Percentiles rank a stretch among this genome's conserved stretches.
Conservation (phyloP, 2,888 invertebrate genomes). For the Sthenelais limicola region DNA sequence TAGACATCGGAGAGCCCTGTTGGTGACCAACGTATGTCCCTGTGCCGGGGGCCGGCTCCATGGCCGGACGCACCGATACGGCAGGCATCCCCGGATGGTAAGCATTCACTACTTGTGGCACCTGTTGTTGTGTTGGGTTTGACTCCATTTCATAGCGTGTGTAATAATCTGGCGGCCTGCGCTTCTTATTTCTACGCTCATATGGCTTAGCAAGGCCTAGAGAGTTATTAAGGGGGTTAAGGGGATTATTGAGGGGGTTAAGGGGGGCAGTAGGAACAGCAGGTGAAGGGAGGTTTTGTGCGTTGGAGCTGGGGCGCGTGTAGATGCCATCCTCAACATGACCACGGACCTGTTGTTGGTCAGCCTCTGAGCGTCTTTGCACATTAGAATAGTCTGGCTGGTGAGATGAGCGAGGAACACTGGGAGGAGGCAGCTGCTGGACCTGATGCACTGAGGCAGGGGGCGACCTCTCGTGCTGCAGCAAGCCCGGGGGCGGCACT, state of each 20-base stretch:
- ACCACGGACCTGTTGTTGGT: conserved; percentile 15
- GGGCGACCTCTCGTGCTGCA: neutral
- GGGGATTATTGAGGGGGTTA: no score
- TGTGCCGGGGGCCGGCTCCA: conserved; percentile 7
- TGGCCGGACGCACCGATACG: conserved; percentile 8
- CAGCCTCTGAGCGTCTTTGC: conserved; percentile 22
- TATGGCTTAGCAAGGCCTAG: no score
- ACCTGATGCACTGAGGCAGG: no score
- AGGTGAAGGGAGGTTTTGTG: neutral
- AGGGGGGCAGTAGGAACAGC: neutral
- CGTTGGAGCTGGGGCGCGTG: neutral
- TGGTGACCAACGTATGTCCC: no score
- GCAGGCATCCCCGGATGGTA: conserved; percentile 2
- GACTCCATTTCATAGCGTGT: conserved; percentile 7
- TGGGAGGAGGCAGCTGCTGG: neutral
- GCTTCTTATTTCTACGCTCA: conserved; percentile 48
- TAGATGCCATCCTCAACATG: conserved; percentile 26
- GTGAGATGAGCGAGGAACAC: neutral
- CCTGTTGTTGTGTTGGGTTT: neutral
- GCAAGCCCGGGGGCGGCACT: neutral
- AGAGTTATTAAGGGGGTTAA: no score
- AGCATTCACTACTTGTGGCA: neutral
- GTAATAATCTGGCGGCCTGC: conserved; percentile 47
- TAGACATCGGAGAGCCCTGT: conserved; percentile 23
- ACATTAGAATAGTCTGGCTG: no score